A percentile compares a stretch with the other conserved stretches of the same genome.
Evolutionary conservation across 2,113 vertebrate species (phyloP).

Genomic region (Rhabdomys dilectus): DNA sequence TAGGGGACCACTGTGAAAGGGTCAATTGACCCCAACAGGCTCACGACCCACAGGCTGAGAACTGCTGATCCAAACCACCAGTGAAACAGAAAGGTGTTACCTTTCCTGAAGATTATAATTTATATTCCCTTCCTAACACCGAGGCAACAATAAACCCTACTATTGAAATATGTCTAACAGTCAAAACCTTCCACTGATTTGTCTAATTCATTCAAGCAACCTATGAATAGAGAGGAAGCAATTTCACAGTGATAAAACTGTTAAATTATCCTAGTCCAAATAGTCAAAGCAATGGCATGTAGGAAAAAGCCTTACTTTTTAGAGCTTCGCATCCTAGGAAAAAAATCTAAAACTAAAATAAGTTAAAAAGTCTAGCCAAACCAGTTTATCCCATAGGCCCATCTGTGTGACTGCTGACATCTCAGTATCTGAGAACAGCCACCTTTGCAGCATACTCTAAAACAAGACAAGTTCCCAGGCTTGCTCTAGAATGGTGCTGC

Average conservation of each 20-base stretch:
- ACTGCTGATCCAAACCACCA: not conserved
- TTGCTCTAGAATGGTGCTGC: not conserved
- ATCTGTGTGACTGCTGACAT: not conserved
- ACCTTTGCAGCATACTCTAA: conserved; percentile 15
- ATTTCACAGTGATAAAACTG: conserved; percentile 51
- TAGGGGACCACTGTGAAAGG: not conserved
- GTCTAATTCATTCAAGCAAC: conserved; percentile 14
- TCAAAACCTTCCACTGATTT: conserved; percentile 58
- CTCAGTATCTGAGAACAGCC: conserved; percentile 4
- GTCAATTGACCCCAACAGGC: not conserved
- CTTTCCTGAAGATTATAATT: conserved; percentile 1
- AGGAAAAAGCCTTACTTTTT: not conserved
- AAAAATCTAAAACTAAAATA: not conserved
- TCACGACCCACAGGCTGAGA: not conserved
- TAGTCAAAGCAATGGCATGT: not conserved
- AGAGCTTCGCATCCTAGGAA: not conserved
- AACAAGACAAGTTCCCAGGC: not conserved
- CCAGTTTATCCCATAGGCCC: not conserved
- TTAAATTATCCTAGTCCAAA: conserved; percentile 30
- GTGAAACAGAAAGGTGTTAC: not conserved
- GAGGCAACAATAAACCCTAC: conserved; percentile 38
- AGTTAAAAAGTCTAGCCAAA: not conserved
- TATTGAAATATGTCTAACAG: conserved; percentile 14
- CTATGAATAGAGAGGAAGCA: conserved; percentile 8
- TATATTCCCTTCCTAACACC: not conserved